phyloP scores from a whole-genome alignment of 2,888 invertebrate genomes.

The Thumatha senex region DNA sequence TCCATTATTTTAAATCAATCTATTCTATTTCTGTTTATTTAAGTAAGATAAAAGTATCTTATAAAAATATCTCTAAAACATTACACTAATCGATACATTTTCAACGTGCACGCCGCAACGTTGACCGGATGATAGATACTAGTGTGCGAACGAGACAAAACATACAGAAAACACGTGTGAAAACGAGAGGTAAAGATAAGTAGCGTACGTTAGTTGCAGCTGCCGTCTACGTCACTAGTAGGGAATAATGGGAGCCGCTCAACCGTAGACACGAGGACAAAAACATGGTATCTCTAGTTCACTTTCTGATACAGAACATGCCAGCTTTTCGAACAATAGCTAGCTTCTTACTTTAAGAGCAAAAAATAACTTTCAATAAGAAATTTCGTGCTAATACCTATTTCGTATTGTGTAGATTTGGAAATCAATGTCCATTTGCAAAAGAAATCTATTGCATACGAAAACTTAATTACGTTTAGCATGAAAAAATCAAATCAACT shows the following conservation, averaged over 20 bases:
- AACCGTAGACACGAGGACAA: constrained; percentile 61
- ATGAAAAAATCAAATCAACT: background rate
- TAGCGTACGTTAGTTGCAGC: constrained; percentile 78
- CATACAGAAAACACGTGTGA: constrained; percentile 30
- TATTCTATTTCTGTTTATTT: too few relatives aligned
- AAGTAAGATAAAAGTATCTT: too few relatives aligned
- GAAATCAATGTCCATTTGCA: too few relatives aligned
- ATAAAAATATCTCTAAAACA: constrained; percentile 24
- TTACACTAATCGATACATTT: constrained; percentile 63
- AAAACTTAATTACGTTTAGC: background rate
- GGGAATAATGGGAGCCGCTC: constrained; percentile 69
- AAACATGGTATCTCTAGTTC: constrained; percentile 49
- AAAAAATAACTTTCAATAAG: background rate
- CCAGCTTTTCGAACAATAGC: constrained; percentile 20
- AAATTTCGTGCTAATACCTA: background rate
- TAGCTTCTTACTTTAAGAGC: background rate
- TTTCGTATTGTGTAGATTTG: too few relatives aligned
- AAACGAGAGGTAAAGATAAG: constrained; percentile 54
- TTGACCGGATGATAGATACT: constrained; percentile 70
- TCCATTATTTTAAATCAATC: too few relatives aligned
- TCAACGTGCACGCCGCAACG: constrained; percentile 55
- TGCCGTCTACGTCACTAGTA: constrained; percentile 77
- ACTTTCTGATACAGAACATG: constrained; percentile 28
- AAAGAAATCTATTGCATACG: too few relatives aligned
- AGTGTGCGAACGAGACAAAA: constrained; percentile 50